Percentiles rank a stretch among this genome's conserved stretches.
Conservation (phyloP, 2,797 vertebrate genomes). For the Amphiprion clarkii region DNA sequence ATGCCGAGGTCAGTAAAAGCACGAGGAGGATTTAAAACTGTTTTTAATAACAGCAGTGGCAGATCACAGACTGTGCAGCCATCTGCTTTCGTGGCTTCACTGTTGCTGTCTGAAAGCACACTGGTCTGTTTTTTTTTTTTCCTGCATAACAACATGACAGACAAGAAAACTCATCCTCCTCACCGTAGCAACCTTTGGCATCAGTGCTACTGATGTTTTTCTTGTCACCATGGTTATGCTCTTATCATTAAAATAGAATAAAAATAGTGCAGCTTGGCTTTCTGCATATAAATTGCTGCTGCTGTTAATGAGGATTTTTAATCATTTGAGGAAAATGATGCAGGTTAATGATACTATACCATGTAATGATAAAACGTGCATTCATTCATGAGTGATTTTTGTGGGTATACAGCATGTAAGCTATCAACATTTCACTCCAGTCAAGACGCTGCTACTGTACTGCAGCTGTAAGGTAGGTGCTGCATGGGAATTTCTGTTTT, state of each 20-base stretch:
- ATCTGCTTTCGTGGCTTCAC: slow-evolving; percentile 65
- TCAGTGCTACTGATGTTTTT: slow-evolving; percentile 42
- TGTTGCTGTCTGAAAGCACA: slow-evolving; percentile 57
- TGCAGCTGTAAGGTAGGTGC: no score
- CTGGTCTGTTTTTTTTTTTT: slow-evolving; percentile 34
- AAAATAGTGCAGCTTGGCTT: neutral
- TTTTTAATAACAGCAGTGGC: slow-evolving; percentile 29
- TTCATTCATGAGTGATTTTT: no score
- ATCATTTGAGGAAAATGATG: no score
- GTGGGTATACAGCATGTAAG: no score
- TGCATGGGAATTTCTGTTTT: no score
- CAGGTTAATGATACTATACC: no score
- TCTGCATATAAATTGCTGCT: neutral
- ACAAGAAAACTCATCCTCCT: slow-evolving; percentile 50
- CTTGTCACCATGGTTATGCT: neutral
- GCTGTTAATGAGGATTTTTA: no score
- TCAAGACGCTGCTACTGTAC: neutral
- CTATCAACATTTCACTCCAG: neutral
- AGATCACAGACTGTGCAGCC: slow-evolving; percentile 67
- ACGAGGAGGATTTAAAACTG: slow-evolving; percentile 20
- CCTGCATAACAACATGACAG: slow-evolving; percentile 59
- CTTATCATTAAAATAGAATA: neutral
- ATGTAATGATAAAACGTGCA: no score
- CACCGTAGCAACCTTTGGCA: slow-evolving; percentile 58
- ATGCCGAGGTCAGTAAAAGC: slow-evolving; percentile 2